Evolutionary conservation across 2,113 vertebrate genomes (phyloP), one percentile per base, ranked within the genome.

Genomic region (Mionectes macconnelli): DNA sequence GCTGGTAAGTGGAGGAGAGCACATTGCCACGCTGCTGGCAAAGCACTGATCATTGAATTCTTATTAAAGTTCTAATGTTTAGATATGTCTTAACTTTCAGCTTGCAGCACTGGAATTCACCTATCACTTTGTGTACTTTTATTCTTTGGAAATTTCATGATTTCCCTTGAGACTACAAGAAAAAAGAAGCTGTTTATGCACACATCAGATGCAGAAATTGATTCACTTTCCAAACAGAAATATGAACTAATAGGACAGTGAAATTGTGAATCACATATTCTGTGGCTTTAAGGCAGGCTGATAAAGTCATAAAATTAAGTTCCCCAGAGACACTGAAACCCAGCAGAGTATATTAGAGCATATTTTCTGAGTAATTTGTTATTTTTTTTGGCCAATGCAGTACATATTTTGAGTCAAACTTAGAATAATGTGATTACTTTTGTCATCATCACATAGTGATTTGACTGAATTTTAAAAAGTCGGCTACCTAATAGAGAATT

Each of bases 201-300:
- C n/a, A 66, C 50, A 73, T 59, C 60, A 84, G 44, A 90, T 87
- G 10, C 52, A 90, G 60, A 88, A 95, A 93, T 35, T 93, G 67
- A 94, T 86, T 95, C 93, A 79, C 42, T 85, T 94, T 88, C 82
- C 72, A 68, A 90, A 80, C 17, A 88, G 59, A 94, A 93, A 72
- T 44, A 66, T 55, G 59, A 94, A 83, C 63, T 91, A 96, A 95
- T 44, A 81, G 64, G 44, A 87, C 0, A 3, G 60, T 78, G 60
- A 67, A 87, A 81, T 3, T 88, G 55, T 63, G 86, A 84, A 88
- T 78, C 72, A 80, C 37, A 73, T 81, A 86, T 68, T 95, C 45
- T 81, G 64, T 42, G 59, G 56, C 69, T 93, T 93, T 81, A 93
- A 94, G 85, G 52, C n/a, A 95, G 92, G 45, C 31, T 81, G 40